Evolutionary conservation across 2,888 invertebrate species (phyloP), one percentile per base, ranked within the genome.

Genomic region (Troides helena): DNA sequence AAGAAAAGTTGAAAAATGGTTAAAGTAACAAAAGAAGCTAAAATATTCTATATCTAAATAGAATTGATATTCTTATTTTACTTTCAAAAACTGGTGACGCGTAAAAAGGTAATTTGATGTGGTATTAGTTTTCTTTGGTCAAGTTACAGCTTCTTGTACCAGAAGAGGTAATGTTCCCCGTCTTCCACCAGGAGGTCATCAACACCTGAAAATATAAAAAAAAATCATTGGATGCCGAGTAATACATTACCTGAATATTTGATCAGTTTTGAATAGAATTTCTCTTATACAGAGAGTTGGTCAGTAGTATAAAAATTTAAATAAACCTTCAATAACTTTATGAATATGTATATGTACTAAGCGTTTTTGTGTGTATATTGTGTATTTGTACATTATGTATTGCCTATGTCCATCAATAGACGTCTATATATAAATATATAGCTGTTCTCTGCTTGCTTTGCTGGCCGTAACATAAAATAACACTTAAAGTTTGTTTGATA

Each of bases 101-200:
- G 14, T 60, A 36, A 39, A 64, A 68, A 50, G 25, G 30, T 36
- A 68, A 25, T 23, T 23, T 64, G 21, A 53, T 50, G 18, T 1
- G n/a, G 36, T 53, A n/a, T 30, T 63, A 12, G 23, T 59, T 68
- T n/a, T 39, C 1, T 18, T n/a, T 23, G 18, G 60, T 12, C 5
- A 57, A 73, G 65, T 95, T 96, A 98, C 90, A 98, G 94, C 89
- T 97, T 97, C 93, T 97, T 97, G 92, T 97, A 98, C 98, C 97
- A 98, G 90, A 97, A 98, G 64, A 98, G 94, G 82, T 97, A 97
- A 83, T 97, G 96, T 83, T 97, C 97, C 25, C 97, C 97, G 78
- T 97, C 97, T 89, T 97, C 96, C 46, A 97, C 97, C 80, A 96
- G 93, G 75, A 97, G 90, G 81, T 97, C 97, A 83, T 98, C 97